These are phyloP conservation scores for Capricornis sumatraensis DNA, from an alignment of 2,113 vertebrate species.

Conservation along the genomic window DNA sequence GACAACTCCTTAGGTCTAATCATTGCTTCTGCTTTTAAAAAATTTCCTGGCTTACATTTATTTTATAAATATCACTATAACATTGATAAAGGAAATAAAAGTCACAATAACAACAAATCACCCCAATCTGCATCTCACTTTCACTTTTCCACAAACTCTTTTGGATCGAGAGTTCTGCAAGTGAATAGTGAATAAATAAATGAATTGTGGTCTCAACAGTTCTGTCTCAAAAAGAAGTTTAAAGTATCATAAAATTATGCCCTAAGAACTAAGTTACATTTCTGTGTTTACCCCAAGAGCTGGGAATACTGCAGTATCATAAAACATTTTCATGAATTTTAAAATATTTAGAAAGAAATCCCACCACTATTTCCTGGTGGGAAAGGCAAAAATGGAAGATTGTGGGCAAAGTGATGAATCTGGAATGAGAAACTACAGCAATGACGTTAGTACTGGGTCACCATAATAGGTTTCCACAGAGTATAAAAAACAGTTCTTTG, in stretches of 20 bases:
- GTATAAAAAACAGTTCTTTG: background rate
- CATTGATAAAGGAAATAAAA: background rate
- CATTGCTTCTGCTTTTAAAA: background rate
- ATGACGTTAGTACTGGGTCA: background rate
- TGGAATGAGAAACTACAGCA: background rate
- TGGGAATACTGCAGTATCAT: background rate
- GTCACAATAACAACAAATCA: background rate
- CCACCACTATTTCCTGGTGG: background rate
- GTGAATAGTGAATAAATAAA: background rate
- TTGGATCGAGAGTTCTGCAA: background rate
- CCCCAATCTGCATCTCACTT: background rate
- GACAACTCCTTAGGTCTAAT: background rate
- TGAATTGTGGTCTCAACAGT: background rate
- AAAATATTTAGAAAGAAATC: background rate
- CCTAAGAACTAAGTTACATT: background rate
- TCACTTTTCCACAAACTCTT: background rate
- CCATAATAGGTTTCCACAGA: background rate
- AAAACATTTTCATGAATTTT: background rate
- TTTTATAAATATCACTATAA: background rate
- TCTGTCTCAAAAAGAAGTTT: background rate
- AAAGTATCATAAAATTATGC: background rate
- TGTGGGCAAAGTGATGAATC: background rate
- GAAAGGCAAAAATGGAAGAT: background rate
- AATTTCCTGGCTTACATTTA: background rate
- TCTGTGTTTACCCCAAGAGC: background rate